Conservation (phyloP, 1,140 invertebrate genomes). For the Cyrtorhinus lividipennis region DNA sequence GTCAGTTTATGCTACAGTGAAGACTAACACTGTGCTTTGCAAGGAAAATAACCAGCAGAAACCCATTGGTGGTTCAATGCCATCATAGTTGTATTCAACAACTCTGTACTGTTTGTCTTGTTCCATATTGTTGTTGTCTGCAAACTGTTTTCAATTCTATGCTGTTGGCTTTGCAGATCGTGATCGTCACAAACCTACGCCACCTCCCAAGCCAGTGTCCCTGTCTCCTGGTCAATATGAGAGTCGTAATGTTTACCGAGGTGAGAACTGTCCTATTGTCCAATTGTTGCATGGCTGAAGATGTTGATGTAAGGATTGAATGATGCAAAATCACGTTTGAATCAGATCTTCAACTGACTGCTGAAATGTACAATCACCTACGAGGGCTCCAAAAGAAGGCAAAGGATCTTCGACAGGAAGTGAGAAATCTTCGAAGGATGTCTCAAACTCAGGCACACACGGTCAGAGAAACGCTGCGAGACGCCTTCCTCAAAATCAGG, state of each 20-base stretch:
- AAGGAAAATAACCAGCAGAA: too few relatives aligned
- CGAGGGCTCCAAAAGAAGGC: constrained; percentile 74
- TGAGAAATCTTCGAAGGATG: constrained; percentile 70
- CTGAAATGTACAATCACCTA: constrained; percentile 76
- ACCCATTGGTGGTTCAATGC: too few relatives aligned
- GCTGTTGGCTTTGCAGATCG: constrained; percentile 40
- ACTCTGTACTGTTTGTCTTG: too few relatives aligned
- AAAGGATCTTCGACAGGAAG: constrained; percentile 75
- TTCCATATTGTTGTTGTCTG: too few relatives aligned
- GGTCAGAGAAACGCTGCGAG: constrained; percentile 77
- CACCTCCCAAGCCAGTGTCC: constrained; percentile 67
- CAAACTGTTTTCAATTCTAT: neutral
- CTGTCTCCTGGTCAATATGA: constrained; percentile 51
- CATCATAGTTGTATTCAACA: too few relatives aligned
- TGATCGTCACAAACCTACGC: constrained; percentile 66
- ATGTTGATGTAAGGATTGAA: neutral
- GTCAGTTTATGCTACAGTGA: too few relatives aligned
- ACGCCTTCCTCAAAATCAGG: constrained; percentile 72
- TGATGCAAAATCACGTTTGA: neutral
- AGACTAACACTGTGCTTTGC: too few relatives aligned
- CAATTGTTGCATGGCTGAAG: too few relatives aligned
- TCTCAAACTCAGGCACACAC: constrained; percentile 81
- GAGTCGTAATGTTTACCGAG: constrained; percentile 36
- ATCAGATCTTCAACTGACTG: constrained; percentile 53
- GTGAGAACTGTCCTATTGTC: constrained; percentile 23